Conservation (phyloP, 2,888 invertebrate species). For the Hemicrepidius hirtus region DNA sequence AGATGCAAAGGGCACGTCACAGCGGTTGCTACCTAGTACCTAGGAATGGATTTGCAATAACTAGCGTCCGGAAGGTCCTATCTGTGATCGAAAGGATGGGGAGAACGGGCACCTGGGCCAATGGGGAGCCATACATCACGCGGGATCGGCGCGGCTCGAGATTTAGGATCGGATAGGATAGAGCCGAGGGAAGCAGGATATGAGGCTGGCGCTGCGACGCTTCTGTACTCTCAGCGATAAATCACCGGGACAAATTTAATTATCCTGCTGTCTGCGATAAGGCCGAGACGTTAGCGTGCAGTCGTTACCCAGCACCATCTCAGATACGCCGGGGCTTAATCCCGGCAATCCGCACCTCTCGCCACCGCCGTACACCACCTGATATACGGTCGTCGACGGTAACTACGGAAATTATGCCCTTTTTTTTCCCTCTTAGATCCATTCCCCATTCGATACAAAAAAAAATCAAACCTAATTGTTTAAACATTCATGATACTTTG, state of each 20-base stretch:
- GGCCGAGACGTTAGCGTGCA: conserved; percentile 62
- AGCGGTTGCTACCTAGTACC: conserved; percentile 54
- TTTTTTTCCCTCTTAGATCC: conserved; percentile 37
- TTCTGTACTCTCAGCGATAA: conserved; percentile 70
- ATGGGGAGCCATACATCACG: conserved; percentile 70
- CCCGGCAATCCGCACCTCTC: conserved; percentile 52
- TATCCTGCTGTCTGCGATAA: conserved; percentile 76
- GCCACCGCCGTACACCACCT: conserved; percentile 50
- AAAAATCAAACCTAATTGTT: too few relatives aligned
- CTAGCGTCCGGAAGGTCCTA: conserved; percentile 43
- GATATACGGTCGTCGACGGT: conserved; percentile 49
- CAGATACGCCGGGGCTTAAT: conserved; percentile 53
- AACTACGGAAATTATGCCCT: conserved; percentile 40
- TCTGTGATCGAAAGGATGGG: conserved; percentile 58
- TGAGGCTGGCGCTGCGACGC: conserved; percentile 64
- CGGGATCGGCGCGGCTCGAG: conserved; percentile 62
- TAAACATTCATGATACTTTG: too few relatives aligned
- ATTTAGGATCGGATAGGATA: conserved; percentile 67
- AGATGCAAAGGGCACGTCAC: conserved; percentile 2
- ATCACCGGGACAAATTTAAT: conserved; percentile 77
- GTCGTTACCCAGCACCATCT: conserved; percentile 54
- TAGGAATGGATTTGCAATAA: conserved; percentile 42
- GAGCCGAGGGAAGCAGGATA: conserved; percentile 68
- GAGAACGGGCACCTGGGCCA: conserved; percentile 65
- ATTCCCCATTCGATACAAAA: too few relatives aligned